phyloP scores from a whole-genome alignment of 1,140 invertebrate species.

The Dreissena polymorpha region DNA sequence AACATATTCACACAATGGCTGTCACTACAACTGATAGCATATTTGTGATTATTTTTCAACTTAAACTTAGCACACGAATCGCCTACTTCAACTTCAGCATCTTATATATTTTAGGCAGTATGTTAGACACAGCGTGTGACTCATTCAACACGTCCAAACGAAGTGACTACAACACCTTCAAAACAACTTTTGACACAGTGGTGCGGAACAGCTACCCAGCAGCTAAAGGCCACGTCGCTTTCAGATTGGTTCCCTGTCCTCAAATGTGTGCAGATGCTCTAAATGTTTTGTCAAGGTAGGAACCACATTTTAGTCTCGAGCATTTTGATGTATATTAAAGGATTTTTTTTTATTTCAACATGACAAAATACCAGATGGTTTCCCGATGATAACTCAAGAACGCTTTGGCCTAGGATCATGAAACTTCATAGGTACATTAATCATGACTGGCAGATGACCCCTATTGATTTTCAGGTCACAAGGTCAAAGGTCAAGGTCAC shows the following conservation, averaged over 20 bases:
- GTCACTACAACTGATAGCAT: too few species aligned
- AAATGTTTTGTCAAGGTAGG: conserved; percentile 88
- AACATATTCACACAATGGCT: too few species aligned
- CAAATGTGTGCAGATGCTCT: conserved; percentile 95
- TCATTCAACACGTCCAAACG: conserved; percentile 93
- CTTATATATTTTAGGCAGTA: conserved; percentile 55
- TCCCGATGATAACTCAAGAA: too few species aligned
- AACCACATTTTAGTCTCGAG: background rate
- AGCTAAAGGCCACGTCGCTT: conserved; percentile 92
- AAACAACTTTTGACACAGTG: conserved; percentile 96
- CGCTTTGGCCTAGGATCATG: too few species aligned
- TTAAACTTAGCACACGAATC: too few species aligned
- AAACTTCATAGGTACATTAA: too few species aligned
- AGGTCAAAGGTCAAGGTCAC: too few species aligned
- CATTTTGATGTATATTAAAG: background rate
- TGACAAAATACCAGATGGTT: too few species aligned
- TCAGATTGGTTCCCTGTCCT: conserved; percentile 96
- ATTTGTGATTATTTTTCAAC: too few species aligned
- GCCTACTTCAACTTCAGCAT: background rate
- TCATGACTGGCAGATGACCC: too few species aligned
- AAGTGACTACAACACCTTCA: conserved; percentile 97
- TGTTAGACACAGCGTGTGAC: conserved; percentile 85
- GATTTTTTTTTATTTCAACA: too few species aligned
- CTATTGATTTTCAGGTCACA: too few species aligned
- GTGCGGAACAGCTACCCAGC: conserved; percentile 97